Percentiles rank a stretch among this genome's conserved stretches.
Evolutionary conservation across 2,888 invertebrate species (phyloP).

Genomic region (Drosophila pseudotakahashii): DNA sequence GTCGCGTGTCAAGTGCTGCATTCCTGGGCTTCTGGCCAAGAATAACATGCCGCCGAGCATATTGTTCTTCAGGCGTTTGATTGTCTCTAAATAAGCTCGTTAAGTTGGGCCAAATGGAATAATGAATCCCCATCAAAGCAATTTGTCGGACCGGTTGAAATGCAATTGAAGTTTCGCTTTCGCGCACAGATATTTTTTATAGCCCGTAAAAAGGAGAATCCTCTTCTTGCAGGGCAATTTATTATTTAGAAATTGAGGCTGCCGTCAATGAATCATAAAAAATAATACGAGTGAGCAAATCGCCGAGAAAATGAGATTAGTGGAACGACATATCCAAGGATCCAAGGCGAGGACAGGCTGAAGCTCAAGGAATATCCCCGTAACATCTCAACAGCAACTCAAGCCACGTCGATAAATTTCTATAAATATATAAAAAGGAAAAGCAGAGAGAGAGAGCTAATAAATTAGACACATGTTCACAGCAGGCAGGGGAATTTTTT

Average conservation of each 20-base stretch:
- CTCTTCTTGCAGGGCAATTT: slow-evolving; percentile 23
- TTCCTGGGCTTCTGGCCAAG: slow-evolving; percentile 32
- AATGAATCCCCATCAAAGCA: slow-evolving; percentile 38
- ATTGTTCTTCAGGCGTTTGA: slow-evolving; percentile 50
- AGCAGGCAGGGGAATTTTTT: slow-evolving; percentile 11
- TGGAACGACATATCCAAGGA: slow-evolving; percentile 8
- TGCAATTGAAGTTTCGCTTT: slow-evolving; percentile 12
- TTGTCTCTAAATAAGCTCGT: slow-evolving; percentile 54
- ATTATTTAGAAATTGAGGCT: slow-evolving; percentile 10
- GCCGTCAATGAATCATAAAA: slow-evolving; percentile 36
- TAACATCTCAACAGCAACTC: slow-evolving; percentile 1
- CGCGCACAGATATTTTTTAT: slow-evolving; percentile 11
- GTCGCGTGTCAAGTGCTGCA: slow-evolving; percentile 72
- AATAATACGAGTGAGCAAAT: slow-evolving; percentile 9
- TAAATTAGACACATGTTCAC: slow-evolving; percentile 57
- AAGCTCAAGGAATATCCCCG: slow-evolving; percentile 2
- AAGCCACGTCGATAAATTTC: slow-evolving; percentile 49
- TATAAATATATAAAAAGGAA: slow-evolving; percentile 53
- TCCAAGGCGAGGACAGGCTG: slow-evolving; percentile 3
- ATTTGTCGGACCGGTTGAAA: slow-evolving; percentile 15
- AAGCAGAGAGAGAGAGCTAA: slow-evolving; percentile 35
- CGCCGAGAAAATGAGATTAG: slow-evolving; percentile 35
- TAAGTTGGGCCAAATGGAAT: slow-evolving; percentile 29
- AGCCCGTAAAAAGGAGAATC: slow-evolving; percentile 8
- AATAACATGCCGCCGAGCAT: slow-evolving; percentile 9